Base-by-base conservation (phyloP, 2,797 vertebrate genomes). In the Pseudotriccus pelzelni region DNA sequence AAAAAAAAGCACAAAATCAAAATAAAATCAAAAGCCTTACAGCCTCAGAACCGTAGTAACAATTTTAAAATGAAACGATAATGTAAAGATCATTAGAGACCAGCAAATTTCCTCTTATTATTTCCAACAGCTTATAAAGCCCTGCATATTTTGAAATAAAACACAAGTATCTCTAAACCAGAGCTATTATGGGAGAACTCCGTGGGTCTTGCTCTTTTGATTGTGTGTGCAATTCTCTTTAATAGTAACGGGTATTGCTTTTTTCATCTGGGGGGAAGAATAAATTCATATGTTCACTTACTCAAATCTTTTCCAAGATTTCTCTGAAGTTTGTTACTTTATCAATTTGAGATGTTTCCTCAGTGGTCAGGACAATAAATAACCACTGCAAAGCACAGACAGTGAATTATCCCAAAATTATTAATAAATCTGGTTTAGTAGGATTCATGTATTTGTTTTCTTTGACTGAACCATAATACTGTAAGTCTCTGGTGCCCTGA, bases 11-110 rank as follows among this genome's bases (percentile, higher is more conserved):
- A 64, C 21, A 82, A 84, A 84, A 64, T 78, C 36, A 60, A 93
- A 80, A 70, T 56, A 67, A 89, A 92, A 94, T 73, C 13, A 84
- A 73, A 94, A 55, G 24, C 17, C 32, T 95, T 91, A 76, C 55
- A 94, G 44, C 32, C 53, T 92, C 60, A 83, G 68, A 97, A 94
- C 84, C 70, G 76, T 93, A 96, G 53, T 86, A 93, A 95, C 53
- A 69, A 89, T 76, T 47, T 81, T 75, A 94, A 93, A 94, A 89
- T 56, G 14, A 75, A 77, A 95, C 87, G 53, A 74, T 39, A 86
- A 93, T 34, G 69, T 22, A 70, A 91, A 70, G 59, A 60, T 58
- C 47, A 90, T 53, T 49, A 46, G 56, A 87, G 56, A 74, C 27
- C 63, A 58, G 47, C 27, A 77, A 89, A 95, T 83, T 89, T 94